These are phyloP conservation scores for Nothoprocta pentlandii DNA, from an alignment of 2,113 vertebrate genomes.

Conservation along the genomic window DNA sequence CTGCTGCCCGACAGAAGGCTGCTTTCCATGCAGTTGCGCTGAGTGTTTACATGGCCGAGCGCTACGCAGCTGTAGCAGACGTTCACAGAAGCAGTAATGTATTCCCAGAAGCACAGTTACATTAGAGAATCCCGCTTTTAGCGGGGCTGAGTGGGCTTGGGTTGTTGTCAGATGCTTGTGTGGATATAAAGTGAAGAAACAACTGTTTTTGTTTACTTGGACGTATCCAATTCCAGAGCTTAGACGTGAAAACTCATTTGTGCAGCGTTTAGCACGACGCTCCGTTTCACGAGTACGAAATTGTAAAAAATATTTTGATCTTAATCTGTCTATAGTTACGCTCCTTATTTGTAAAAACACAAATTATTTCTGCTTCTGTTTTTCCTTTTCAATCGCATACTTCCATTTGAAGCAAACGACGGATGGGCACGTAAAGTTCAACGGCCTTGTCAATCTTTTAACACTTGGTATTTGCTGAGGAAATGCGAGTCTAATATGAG, in stretches of 20 bases:
- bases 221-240: background rate
- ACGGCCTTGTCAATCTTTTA: background rate
- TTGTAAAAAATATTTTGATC: background rate
- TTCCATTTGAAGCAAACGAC: background rate
- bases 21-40: background rate
- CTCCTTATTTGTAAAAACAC: background rate
- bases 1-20: background rate
- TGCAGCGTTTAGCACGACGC: background rate
- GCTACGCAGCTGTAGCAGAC: background rate
- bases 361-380: background rate
- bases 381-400: background rate
- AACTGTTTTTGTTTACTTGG: slow-evolving; percentile 29
- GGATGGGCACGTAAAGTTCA: background rate
- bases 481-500: background rate
- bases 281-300: slow-evolving; percentile 28
- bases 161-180: slow-evolving; percentile 52
- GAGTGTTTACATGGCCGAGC: background rate
- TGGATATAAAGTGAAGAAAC: slow-evolving; percentile 21
- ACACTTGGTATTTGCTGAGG: background rate
- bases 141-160: slow-evolving; percentile 24
- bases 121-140: slow-evolving; percentile 28
- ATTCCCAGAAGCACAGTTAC: slow-evolving; percentile 37
- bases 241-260: background rate
- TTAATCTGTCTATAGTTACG: background rate
- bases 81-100: background rate